A percentile compares a stretch with the other conserved stretches of the same genome.
Evolutionary conservation across 2,113 vertebrate species (phyloP).

Genomic region (Uria lomvia): DNA sequence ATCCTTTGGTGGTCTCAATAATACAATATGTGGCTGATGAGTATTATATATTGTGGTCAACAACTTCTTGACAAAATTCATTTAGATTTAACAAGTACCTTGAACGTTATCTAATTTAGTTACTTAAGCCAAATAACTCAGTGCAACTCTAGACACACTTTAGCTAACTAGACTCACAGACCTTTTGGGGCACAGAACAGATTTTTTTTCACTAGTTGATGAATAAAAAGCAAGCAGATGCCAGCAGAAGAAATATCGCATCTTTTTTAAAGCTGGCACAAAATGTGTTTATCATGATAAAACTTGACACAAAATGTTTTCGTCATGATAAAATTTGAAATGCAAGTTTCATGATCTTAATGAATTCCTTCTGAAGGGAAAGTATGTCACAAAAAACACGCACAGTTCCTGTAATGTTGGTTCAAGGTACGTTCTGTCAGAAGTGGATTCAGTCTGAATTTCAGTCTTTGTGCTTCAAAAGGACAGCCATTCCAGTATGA

Average conservation of each 20-base stretch:
- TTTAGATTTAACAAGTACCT: slow-evolving; percentile 37
- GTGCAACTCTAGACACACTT: background rate
- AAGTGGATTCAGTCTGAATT: background rate
- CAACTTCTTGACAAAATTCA: slow-evolving; percentile 27
- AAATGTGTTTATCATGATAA: slow-evolving; percentile 14
- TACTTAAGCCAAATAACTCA: background rate
- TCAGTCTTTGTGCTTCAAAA: background rate
- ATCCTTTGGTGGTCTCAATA: slow-evolving; percentile 43
- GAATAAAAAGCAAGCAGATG: slow-evolving; percentile 45
- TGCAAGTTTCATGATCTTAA: slow-evolving; percentile 17
- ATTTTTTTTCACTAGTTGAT: slow-evolving; percentile 39
- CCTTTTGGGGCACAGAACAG: background rate
- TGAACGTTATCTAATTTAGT: slow-evolving; percentile 26
- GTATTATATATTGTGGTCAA: slow-evolving; percentile 25
- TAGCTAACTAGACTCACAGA: background rate
- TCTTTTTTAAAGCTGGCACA: slow-evolving; percentile 9
- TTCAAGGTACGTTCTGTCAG: background rate
- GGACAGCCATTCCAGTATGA: background rate
- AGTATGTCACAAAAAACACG: background rate
- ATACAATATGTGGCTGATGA: slow-evolving; percentile 29
- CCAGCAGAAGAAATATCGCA: background rate
- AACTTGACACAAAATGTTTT: background rate
- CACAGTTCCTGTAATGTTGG: background rate
- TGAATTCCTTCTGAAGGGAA: background rate
- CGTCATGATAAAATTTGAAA: background rate